Conservation (phyloP, 2,113 vertebrate genomes). For the Clarias magur region DNA sequence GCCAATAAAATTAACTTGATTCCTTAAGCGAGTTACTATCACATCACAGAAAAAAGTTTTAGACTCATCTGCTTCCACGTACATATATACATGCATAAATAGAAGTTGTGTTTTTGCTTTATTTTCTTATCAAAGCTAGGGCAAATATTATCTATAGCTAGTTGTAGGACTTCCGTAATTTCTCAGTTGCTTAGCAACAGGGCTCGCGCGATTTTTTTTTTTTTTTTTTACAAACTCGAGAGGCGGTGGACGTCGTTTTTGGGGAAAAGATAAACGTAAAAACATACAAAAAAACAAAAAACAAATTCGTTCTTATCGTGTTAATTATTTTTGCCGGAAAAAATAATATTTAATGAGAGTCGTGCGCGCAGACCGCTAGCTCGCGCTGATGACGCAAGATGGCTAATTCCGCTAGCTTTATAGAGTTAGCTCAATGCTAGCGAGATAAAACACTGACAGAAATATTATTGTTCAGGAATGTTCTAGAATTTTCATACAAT, state of each 20-base stretch:
- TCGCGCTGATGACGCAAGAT: conserved; percentile 37
- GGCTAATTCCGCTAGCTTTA: conserved; percentile 13
- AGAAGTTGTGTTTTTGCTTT: not conserved
- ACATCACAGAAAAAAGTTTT: not conserved
- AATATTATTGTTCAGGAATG: not conserved
- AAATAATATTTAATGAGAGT: not conserved
- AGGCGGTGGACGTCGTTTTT: not conserved
- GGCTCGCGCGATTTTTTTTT: not conserved
- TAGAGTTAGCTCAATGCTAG: not conserved
- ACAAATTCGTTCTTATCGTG: not conserved
- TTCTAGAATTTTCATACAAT: no score
- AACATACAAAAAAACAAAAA: no score
- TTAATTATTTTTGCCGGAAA: not conserved
- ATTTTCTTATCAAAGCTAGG: not conserved
- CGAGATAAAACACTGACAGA: not conserved
- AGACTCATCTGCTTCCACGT: not conserved
- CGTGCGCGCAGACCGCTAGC: conserved; percentile 13
- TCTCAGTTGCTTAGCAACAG: not conserved
- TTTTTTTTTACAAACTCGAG: not conserved
- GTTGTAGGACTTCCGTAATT: not conserved
- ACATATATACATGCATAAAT: not conserved
- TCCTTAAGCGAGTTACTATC: not conserved
- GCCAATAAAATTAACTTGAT: not conserved
- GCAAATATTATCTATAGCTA: not conserved
- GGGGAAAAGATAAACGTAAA: no score